Evolutionary conservation across 2,888 invertebrate genomes (phyloP).

Genomic region (Buathra laborator): DNA sequence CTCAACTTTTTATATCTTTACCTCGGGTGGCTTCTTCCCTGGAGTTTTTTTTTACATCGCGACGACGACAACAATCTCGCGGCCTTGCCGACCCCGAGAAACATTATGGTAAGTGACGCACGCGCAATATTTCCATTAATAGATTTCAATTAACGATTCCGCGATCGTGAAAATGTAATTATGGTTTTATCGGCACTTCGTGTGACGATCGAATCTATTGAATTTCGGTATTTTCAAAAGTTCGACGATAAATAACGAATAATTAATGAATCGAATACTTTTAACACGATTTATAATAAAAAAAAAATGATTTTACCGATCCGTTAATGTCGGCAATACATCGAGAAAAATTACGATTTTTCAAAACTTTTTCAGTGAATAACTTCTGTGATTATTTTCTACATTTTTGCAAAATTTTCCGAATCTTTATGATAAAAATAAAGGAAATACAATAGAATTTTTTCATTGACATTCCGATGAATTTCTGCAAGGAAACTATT

Average conservation of each 20-base stretch:
- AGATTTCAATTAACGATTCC: slow-evolving; percentile 23
- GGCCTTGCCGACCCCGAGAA: slow-evolving; percentile 30
- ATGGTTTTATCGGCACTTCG: neutral
- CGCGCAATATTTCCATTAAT: neutral
- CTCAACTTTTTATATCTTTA: slow-evolving; percentile 66
- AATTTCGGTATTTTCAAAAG: neutral
- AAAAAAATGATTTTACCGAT: neutral
- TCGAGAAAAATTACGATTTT: neutral
- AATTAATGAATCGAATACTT: neutral
- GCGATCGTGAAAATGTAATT: neutral
- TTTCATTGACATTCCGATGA: neutral
- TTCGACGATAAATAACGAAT: neutral
- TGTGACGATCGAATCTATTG: neutral
- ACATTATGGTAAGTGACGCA: slow-evolving; percentile 50
- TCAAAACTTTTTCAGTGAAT: neutral
- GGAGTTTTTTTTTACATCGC: slow-evolving; percentile 17
- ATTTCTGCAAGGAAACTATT: neutral
- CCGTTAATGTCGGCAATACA: too few species aligned
- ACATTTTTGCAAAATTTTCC: neutral
- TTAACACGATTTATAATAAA: too few species aligned
- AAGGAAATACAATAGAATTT: neutral
- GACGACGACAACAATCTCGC: slow-evolving; percentile 23
- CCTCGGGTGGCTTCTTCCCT: slow-evolving; percentile 2
- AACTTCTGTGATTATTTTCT: neutral
- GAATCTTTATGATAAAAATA: neutral